Evolutionary conservation across 2,113 vertebrate species (phyloP), one percentile per base, ranked within the genome.

Genomic region (Anarrhichthys ocellatus): DNA sequence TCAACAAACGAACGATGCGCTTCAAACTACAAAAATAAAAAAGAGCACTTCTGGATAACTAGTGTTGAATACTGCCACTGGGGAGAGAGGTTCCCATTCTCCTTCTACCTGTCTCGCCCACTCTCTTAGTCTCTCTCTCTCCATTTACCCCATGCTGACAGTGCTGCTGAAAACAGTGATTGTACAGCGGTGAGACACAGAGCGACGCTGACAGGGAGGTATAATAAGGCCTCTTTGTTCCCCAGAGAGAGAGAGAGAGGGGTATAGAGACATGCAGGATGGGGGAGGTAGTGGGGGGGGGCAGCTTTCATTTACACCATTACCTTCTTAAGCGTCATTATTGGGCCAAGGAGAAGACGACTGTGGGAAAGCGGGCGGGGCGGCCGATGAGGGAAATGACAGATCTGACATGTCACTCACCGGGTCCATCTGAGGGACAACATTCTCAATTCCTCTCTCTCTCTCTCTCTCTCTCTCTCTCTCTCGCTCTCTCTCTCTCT

Each of bases 291-390:
- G 44, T 2, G 14, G 63, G 67, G 56, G 80, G 73, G 80, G 80
- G 78, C 64, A 87, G 91, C 93, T 91, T 94, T 94, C 92, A 93
- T 94, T 95, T 93, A 95, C 94, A 94, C 92, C 93, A 95, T 96
- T 95, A 95, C 94, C 95, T 95, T 93, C 94, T 95, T 95, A 95
- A 95, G 91, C 91, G 86, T 94, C 92, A 95, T 95, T 95, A 92
- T 92, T 87, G 88, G 93, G 91, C 87, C 89, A 87, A 91, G 85
- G 90, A 93, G 91, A 86, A 75, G 81, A 89, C 83, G 85, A 92
- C 92, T 93, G 94, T 93, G 93, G 94, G 94, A 95, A 95, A 90
- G 69, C 40, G n/a, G 75, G 79, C 52, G 73, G 76, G 75, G 78
- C 81, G 68, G 82, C 81, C 87, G 62, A 13, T 42, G 83, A 85